Evolutionary conservation across 2,888 invertebrate genomes (phyloP), one percentile per base, ranked within the genome.

Genomic region (Onthophagus sagittarius): DNA sequence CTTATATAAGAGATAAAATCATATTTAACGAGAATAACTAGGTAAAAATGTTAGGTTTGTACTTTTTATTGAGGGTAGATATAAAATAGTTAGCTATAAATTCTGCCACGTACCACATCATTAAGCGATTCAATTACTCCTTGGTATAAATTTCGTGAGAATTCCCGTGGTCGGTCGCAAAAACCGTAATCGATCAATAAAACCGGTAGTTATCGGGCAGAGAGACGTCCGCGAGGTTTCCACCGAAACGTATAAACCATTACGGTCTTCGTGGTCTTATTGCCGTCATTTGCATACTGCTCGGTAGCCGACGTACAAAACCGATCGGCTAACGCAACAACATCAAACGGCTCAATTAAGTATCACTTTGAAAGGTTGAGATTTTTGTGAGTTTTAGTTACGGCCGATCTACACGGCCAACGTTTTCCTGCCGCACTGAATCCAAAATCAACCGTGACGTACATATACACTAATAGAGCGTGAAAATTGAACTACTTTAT

Each of bases 301-400:
- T 53, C 39, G 39, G 39, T 53, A 53, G 39, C 39, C 39, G 39
- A 53, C 15, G 23, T 67, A 15, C 67, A 67, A 32, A 67, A 67
- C 31, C 32, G 31, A 67, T 67, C 67, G 67, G 67, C 67, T 23
- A 67, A 67, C 32, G 23, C 67, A 31, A 67, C 31, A 67, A 67
- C 67, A 67, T 67, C 67, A 67, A 67, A 67, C 15, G 67, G 31
- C 31, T 32, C 67, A 67, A 67, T 67, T 67, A 67, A 15, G 67
- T 67, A 67, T 67, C 67, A 31, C 31, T 67, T 67, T 67, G 67
- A 67, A 23, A 53, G 39, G 39, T 53, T 7, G 39, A 53, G 39
- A 53, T 53, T 53, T 53, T 53, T 53, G 39, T 11, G 39, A 11
- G 39, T 53, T 53, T 53, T 9, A 53, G 39, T 53, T 9, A 53